Evolutionary conservation across 2,888 invertebrate genomes (phyloP), one percentile per base, ranked within the genome.

Genomic region (Rosalia funebris): DNA sequence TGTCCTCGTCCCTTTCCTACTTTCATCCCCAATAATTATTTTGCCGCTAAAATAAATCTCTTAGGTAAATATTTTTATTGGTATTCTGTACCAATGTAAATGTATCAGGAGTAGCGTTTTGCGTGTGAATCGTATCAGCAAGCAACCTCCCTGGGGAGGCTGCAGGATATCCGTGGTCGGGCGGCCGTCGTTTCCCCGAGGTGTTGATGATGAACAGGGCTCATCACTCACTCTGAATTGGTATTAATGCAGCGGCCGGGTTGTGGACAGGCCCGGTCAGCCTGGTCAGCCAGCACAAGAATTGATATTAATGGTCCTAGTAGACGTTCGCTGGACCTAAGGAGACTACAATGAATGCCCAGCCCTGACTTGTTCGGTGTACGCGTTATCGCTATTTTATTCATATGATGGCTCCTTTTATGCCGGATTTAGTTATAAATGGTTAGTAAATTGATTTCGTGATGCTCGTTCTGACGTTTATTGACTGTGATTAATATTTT

Each of bases 221-320:
- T 77, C 81, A 81, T 81, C 81, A 80, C 77, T 81, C 81, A 81
- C 79, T 68, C 74, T 63, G 79, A 81, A 81, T 81, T 81, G 80
- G 81, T 80, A 81, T 81, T 81, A 81, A 81, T 81, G 81, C 79
- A 79, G 75, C 74, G 79, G 78, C 76, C 74, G 75, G 65, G 70
- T 73, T 75, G 77, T 71, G 79, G 79, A 79, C 80, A 78, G 75
- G 71, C 68, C 73, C 73, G 76, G 77, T 73, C 76, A 75, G 73
- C 70, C 69, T 70, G 77, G 76, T 75, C 76, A 74, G 77, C 71
- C 68, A 72, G 70, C 71, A 69, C 74, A 75, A 74, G 77, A 80
- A 81, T 81, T 81, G 81, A 81, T 81, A 81, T 81, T 81, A 81
- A 81, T 81, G 81, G 78, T 76, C 70, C 65, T 68, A 66, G 71